Evolutionary conservation across 2,888 invertebrate species (phyloP), one percentile per base, ranked within the genome.

Genomic region (Cheilosia variabilis): DNA sequence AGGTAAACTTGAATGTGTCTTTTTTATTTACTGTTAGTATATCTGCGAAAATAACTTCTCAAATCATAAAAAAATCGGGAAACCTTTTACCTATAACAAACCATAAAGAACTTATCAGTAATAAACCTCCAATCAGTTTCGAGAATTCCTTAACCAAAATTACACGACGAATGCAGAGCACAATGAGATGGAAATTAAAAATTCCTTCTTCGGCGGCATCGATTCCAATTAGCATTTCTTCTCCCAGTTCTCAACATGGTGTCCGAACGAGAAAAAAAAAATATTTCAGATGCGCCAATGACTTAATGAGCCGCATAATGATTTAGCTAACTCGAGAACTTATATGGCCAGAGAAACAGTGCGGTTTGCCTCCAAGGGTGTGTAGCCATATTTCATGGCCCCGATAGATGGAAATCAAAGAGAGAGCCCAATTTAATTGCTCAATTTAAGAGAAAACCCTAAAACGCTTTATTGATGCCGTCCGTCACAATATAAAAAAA

Each of bases 161-260:
- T 72, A 13, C 3, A 13, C 19, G 22, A 6, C 31, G 34, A 73
- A 45, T 73, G 72, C 31, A 58, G 57, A 50, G 5, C 50, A 24
- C 19, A 71, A 71, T 60, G 24, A 50, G n/a, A 52, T 73, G 19
- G 45, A 65, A 60, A 73, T 72, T 43, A 22, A 50, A 17, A 43
- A 24, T n/a, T 63, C 31, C 31, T 80, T 75, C 53, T 50, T 43
- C 41, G 43, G 34, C 52, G 63, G 76, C 63, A 81, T 68, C 62
- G 62, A 75, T 71, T 75, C 84, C 84, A 84, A 84, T 84, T 84
- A 84, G 80, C 63, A 79, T 84, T 80, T 75, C 84, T 80, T 80
- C 69, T 84, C 71, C 75, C 58, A 66, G 52, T 31, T 68, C 83
- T 22, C 83, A 34, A 58, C 83, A 83, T 68, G 83, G 19, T 68